Percentiles rank a stretch among this genome's conserved stretches.
Conservation (phyloP, 2,797 vertebrate species). For the Prunella strophiata region DNA sequence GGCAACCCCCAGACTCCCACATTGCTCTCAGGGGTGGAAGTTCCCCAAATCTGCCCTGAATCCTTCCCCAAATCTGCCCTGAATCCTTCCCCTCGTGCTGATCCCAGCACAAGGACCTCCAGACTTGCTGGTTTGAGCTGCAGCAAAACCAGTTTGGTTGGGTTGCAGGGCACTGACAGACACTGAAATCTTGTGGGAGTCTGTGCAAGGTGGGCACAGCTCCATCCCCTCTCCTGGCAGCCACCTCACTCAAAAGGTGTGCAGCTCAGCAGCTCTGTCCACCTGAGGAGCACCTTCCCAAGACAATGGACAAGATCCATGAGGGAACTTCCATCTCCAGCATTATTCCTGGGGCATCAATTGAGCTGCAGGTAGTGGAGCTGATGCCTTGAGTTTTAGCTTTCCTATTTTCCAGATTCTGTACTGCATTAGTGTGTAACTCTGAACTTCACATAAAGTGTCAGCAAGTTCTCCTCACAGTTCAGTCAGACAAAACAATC, state of each 20-base stretch:
- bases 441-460: background rate
- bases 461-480: background rate
- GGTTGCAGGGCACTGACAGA: background rate
- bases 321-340: background rate
- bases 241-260: background rate
- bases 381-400: background rate
- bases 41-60: rapidly evolving
- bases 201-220: background rate
- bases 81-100: rapidly evolving
- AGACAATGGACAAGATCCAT: background rate
- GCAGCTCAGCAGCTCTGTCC: background rate
- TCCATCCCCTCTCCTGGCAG: background rate
- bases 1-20: background rate
- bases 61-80: background rate
- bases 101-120: background rate
- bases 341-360: background rate
- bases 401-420: background rate
- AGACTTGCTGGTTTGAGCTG: background rate
- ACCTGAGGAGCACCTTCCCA: background rate
- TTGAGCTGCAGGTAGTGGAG: background rate
- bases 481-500: background rate
- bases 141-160: background rate
- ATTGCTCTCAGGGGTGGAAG: background rate
- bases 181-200: background rate
- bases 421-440: background rate